These are phyloP conservation scores for Scophthalmus maximus DNA, from an alignment of 2,113 vertebrate genomes.

Conservation along the genomic window DNA sequence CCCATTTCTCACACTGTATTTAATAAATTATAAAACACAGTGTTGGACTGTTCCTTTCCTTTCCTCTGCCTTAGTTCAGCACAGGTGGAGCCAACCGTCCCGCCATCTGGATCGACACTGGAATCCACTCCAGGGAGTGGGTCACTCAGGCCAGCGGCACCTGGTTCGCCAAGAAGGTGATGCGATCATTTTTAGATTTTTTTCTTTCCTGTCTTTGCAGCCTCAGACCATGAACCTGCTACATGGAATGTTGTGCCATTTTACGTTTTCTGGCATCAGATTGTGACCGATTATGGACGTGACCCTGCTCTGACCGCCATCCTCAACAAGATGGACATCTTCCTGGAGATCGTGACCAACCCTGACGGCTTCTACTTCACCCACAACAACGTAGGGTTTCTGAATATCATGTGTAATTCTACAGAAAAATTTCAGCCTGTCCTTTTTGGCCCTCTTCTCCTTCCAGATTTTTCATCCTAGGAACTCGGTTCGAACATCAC, in stretches of 20 bases:
- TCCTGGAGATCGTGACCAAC: conserved; percentile 89
- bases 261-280: conserved; percentile 69
- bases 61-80: conserved; percentile 86
- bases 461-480: too few relatives aligned
- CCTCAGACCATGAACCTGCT: not conserved
- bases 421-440: too few relatives aligned
- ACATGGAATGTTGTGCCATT: not conserved
- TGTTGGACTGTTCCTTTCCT: not conserved
- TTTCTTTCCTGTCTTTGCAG: not conserved
- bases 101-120: conserved; percentile 91
- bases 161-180: conserved; percentile 92
- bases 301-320: conserved; percentile 81
- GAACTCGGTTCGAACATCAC: too few relatives aligned
- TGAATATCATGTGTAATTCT: too few relatives aligned
- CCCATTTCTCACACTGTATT: not conserved
- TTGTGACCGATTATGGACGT: conserved; percentile 81
- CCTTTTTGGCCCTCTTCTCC: too few relatives aligned
- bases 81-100: conserved; percentile 84
- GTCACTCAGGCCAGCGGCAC: conserved; percentile 89
- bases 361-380: conserved; percentile 90
- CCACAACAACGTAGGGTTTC: conserved; percentile 83
- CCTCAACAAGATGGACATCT: conserved; percentile 89
- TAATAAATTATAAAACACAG: not conserved
- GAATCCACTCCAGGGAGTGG: conserved; percentile 94
- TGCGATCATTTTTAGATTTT: not conserved